Base-by-base conservation (phyloP, 2,888 invertebrate genomes). In the Philhelius pedissequus region DNA sequence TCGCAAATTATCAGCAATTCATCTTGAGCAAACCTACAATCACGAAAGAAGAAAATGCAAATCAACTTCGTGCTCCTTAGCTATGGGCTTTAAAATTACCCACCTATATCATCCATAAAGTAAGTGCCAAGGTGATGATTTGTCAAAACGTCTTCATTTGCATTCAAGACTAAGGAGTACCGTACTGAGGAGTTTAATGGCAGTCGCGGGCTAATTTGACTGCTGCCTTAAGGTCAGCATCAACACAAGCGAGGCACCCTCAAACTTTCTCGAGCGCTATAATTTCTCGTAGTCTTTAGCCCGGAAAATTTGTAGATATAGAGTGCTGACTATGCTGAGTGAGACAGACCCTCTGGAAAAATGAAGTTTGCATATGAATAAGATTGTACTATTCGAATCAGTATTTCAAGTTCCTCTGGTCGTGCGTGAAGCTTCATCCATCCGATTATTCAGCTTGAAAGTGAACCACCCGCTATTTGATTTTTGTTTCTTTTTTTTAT, bases 381-480 rank as follows among this genome's bases (percentile, higher is more conserved):
- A 54, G 18, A 18, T 54, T 30, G 18, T 54, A 13, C 18, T 35
- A 20, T 35, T 20, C 13, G 35, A 62, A 15, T 25, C 70, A 76
- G 71, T 83, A 20, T 38, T 18, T 75, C 38, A 13, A 52, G 35
- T 58, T 75, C 58, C 68, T 74, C 75, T 71, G 80, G 45, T 60
- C 84, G 84, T 84, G 84, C 84, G 84, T 84, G 80, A 84, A 84
- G 84, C 66, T 75, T 9, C 80, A 80, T 68, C 70, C 71, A 80
- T 75, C 66, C 80, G 75, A 70, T 54, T 58, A 35, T 45, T 70
- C 7, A 38, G 15, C 20, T 58, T 20, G 79, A 78, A 69, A 83
- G 62, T 69, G 50, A 80, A 52, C 73, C 48, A 35, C 43, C 64
- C 48, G 64, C 64, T 13, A n/a, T 40, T 32, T 48, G 18, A n/a